Percentiles rank a stretch among this genome's conserved stretches.
Conservation (phyloP, 2,113 vertebrate genomes). For the Pelecanus crispus region DNA sequence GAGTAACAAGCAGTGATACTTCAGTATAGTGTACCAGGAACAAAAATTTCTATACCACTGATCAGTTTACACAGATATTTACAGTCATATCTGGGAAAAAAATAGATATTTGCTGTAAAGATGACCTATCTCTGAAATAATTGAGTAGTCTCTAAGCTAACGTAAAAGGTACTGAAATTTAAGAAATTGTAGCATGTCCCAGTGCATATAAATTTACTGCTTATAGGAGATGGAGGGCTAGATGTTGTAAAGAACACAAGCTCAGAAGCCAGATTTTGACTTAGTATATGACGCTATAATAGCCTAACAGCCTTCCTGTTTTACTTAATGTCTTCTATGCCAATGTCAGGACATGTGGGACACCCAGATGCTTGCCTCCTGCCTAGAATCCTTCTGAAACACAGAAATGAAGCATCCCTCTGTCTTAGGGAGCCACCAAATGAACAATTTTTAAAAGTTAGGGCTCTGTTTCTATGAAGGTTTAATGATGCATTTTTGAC, state of each 20-base stretch:
- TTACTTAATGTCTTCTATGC: neutral
- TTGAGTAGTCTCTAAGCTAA: neutral
- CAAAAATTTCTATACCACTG: neutral
- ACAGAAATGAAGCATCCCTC: neutral
- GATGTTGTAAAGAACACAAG: neutral
- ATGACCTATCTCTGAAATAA: neutral
- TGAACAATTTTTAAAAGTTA: neutral
- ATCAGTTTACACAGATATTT: neutral
- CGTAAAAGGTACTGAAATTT: neutral
- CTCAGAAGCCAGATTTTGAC: neutral
- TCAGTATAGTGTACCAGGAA: neutral
- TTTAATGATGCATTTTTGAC: neutral
- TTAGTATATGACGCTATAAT: neutral
- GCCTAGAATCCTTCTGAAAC: neutral
- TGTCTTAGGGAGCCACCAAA: neutral
- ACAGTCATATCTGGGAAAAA: neutral
- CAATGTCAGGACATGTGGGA: accelerated
- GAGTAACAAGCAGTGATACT: neutral
- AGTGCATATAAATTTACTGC: neutral
- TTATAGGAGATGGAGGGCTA: neutral
- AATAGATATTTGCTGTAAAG: neutral
- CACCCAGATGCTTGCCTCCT: neutral
- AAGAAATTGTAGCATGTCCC: neutral
- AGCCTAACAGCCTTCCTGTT: neutral
- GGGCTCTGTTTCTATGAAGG: neutral